These are phyloP conservation scores for cat (Felis catus) DNA, from an alignment of 2,113 vertebrate species.

Conservation along the genomic window F.catus_Fca126_mat1.0 CM031411.1:38859501-38860000, in stretches of 20 bases:
- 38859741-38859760: no score
- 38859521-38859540: background rate
- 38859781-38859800: no score
- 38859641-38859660: no score
- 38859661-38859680: no score
- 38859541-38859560: background rate
- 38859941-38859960: background rate
- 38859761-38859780: no score
- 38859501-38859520: conserved; percentile 51
- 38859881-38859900: background rate
- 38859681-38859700: no score
- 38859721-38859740: no score
- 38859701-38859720: no score
- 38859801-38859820: no score
- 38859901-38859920: background rate
- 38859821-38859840: conserved; percentile 1
- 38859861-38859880: background rate
- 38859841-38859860: conserved; percentile 25
- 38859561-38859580: conserved; percentile 53
- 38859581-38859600: conserved; percentile 53
- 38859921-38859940: background rate
- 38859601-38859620: background rate
- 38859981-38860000: conserved; percentile 43
- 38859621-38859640: no score
- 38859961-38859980: background rate